Evolutionary conservation across 2,888 invertebrate genomes (phyloP).

Genomic region (Thereva unica): DNA sequence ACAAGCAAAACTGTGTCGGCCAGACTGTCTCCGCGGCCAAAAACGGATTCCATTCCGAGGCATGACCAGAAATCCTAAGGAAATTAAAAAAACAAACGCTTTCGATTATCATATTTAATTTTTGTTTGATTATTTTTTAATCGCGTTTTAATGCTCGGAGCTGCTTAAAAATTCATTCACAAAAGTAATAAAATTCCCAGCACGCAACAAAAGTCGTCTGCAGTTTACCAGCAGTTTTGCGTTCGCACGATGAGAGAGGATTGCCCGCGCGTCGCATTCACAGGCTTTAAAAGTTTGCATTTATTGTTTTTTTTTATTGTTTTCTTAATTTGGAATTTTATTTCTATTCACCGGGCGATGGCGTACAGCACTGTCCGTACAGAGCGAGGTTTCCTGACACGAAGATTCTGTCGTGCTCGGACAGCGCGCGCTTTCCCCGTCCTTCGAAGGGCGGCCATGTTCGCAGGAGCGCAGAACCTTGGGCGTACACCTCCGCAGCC

Average conservation of each 20-base stretch:
- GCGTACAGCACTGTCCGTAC: slow-evolving; percentile 15
- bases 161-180: slow-evolving; percentile 30
- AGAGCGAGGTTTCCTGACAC: not conserved
- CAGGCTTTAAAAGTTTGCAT: slow-evolving; percentile 4
- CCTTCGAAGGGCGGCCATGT: slow-evolving; percentile 25
- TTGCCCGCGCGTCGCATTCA: slow-evolving; percentile 11
- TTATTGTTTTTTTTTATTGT: not conserved
- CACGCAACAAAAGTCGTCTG: slow-evolving; percentile 35
- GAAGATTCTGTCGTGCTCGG: too few relatives aligned
- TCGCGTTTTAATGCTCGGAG: slow-evolving; percentile 31
- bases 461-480: not conserved
- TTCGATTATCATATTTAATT: slow-evolving; percentile 17
- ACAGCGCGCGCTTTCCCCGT: not conserved
- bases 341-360: slow-evolving; percentile 9
- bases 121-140: slow-evolving; percentile 21
- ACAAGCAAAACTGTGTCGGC: slow-evolving; percentile 23
- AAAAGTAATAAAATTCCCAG: slow-evolving; percentile 31
- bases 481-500: not conserved
- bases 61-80: too few relatives aligned
- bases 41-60: not conserved
- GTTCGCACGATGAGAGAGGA: slow-evolving; percentile 17
- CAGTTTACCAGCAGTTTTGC: slow-evolving; percentile 13
- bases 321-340: slow-evolving; percentile 25
- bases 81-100: slow-evolving; percentile 11
- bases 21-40: not conserved